These are phyloP conservation scores for Leistus spinibarbis DNA, from an alignment of 2,888 invertebrate genomes.

Conservation along the genomic window DNA sequence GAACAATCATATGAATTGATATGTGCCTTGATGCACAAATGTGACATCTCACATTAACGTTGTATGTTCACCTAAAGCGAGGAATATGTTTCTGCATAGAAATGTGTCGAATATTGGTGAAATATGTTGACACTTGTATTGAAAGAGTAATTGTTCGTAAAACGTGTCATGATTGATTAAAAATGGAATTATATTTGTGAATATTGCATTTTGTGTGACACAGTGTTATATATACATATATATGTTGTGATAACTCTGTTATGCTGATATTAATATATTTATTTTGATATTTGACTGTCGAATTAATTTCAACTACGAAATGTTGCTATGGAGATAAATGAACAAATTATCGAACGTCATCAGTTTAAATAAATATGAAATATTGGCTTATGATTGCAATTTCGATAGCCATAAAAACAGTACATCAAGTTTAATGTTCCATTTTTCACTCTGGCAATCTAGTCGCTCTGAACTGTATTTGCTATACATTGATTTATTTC, in stretches of 20 bases:
- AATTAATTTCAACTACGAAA: not conserved
- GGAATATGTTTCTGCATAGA: not conserved
- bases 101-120: not conserved
- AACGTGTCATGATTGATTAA: not conserved
- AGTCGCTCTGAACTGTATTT: not conserved
- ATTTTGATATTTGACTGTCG: not conserved
- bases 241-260: not conserved
- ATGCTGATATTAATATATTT: not conserved
- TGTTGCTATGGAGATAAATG: not conserved
- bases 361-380: not conserved
- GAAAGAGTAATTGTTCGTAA: not conserved
- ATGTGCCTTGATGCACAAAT: not conserved
- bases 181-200: not conserved
- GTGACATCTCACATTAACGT: no score
- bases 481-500: not conserved
- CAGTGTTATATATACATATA: not conserved
- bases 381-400: not conserved
- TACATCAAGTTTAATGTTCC: not conserved
- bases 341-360: not conserved
- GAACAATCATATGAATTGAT: not conserved
- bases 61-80: no score
- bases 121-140: not conserved
- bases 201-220: not conserved
- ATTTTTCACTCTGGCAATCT: not conserved
- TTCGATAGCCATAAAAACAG: not conserved